Base-by-base conservation (phyloP, 1,140 invertebrate species). In the Eueides isabella region DNA sequence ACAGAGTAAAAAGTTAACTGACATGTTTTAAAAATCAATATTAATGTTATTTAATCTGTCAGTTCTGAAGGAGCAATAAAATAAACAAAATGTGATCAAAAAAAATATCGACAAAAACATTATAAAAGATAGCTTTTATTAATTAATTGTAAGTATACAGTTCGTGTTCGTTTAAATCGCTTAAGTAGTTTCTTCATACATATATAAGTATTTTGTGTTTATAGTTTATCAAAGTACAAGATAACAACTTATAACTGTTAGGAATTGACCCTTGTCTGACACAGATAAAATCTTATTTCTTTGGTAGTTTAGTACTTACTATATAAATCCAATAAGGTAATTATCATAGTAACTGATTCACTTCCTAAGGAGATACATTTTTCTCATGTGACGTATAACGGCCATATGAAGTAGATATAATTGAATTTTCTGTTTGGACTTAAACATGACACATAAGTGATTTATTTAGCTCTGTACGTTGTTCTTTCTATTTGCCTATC, bases 231-330 rank as follows among this genome's bases (percentile, higher is more conserved):
- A 23, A 55, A 12, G 48, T 55, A 26, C 0, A 26, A 55, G 19
- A 55, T 55, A 55, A 26, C 48, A 55, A 55, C 11, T 55, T 55
- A 55, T 55, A 55, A 26, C 19, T 23, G 48, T 26, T 55, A 55
- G 48, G 48, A 26, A 55, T 55, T 55, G 48, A 55, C 48, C 48
- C 48, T 11, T 55, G 19, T 55, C 19, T 55, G n/a, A n/a, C n/a
- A n/a, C 48, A 55, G 19, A n/a, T 55, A 12, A 11, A 55, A 23
- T 55, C 48, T 23, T 23, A 19, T 48, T 23, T 23, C 44, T 48
- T 48, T 48, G 19, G n/a, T n/a, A n/a, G n/a, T n/a, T n/a, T n/a
- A 19, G n/a, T 44, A 7, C n/a, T 44, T 19, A 6, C 23, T 26
- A 55, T 55, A 55, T 55, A 55, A 55, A 55, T 23, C 19, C 0